Percentiles rank a stretch among this genome's conserved stretches.
These are phyloP conservation scores for Myotis davidii DNA, from an alignment of 2,113 vertebrate genomes.

Conservation along the genomic window DNA sequence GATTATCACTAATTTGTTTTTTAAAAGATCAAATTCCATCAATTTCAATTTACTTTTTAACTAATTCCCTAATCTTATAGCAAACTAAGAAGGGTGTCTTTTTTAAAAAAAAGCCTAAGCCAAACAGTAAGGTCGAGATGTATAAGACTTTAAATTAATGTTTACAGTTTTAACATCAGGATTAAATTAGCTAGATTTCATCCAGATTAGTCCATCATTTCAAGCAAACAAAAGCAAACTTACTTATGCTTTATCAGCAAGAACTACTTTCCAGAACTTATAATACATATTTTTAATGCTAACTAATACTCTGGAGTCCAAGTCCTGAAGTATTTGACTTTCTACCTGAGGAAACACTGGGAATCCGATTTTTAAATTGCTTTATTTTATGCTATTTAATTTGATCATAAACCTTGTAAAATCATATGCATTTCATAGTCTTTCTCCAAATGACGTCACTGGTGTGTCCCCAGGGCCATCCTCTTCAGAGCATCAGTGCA, in stretches of 20 bases:
- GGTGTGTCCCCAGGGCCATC: not conserved
- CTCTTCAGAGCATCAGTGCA: fast-evolving
- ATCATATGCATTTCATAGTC: not conserved
- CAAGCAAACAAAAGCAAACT: not conserved
- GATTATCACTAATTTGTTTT: not conserved
- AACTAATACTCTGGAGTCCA: not conserved
- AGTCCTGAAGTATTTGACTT: not conserved
- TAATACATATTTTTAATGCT: not conserved
- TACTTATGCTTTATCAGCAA: not conserved
- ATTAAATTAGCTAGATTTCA: not conserved
- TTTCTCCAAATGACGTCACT: not conserved
- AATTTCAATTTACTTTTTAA: slow-evolving; percentile 29
- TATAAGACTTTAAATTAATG: not conserved
- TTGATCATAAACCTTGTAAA: not conserved
- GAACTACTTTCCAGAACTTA: not conserved
- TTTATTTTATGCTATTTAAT: not conserved
- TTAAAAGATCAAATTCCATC: not conserved
- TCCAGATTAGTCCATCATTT: too few relatives aligned
- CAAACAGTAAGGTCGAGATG: not conserved
- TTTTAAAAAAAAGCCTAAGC: not conserved
- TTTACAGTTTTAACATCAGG: not conserved
- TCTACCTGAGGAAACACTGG: not conserved
- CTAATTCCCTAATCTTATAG: not conserved
- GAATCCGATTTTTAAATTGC: not conserved
- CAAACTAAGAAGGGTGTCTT: not conserved